Conservation (phyloP, 2,113 vertebrate species). For the Colistium nudipinnis region DNA sequence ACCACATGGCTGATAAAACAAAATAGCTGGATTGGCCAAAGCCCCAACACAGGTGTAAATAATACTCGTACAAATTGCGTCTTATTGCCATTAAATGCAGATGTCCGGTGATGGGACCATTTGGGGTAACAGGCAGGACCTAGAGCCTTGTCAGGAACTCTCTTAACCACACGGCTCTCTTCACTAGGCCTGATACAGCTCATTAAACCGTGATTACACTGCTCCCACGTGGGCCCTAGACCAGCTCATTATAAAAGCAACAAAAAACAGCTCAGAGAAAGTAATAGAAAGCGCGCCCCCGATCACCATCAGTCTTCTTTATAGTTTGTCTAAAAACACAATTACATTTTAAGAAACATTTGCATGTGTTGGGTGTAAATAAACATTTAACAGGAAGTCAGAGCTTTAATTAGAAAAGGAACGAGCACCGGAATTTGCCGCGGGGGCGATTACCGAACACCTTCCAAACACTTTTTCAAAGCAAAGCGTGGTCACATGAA, state of each 20-base stretch:
- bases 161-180: constrained; percentile 53
- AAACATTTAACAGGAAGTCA: constrained; percentile 33
- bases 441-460: constrained; percentile 28
- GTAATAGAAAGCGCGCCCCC: constrained; percentile 21
- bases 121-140: constrained; percentile 71
- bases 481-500: constrained; percentile 35
- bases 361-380: not conserved
- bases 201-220: constrained; percentile 74
- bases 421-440: not conserved
- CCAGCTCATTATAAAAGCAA: constrained; percentile 68
- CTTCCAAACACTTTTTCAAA: not conserved
- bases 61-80: constrained; percentile 58
- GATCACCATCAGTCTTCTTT: constrained; percentile 45
- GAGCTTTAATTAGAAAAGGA: constrained; percentile 10
- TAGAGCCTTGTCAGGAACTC: constrained; percentile 55
- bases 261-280: constrained; percentile 51
- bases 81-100: constrained; percentile 76
- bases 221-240: constrained; percentile 60
- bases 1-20: constrained; percentile 31
- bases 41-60: constrained; percentile 36
- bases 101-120: constrained; percentile 71
- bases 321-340: constrained; percentile 32
- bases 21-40: constrained; percentile 33
- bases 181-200: constrained; percentile 67
- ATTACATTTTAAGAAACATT: constrained; percentile 14